Conservation (phyloP, 1,140 invertebrate species). For the Plectrocnemia conspersa region DNA sequence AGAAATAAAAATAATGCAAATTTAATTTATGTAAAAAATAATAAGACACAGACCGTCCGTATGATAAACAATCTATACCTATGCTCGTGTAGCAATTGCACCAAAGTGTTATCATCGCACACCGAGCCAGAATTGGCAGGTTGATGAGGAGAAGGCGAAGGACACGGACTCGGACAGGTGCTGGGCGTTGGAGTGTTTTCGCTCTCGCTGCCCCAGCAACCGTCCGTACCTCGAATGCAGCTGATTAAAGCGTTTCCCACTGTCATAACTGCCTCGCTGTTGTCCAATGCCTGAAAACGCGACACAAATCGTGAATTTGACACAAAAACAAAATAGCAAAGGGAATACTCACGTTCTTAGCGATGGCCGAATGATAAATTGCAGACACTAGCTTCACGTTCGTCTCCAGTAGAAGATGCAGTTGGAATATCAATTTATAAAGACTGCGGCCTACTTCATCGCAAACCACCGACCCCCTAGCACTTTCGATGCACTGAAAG, state of each 20-base stretch:
- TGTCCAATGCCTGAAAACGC: conserved; percentile 26
- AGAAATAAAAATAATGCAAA: no score
- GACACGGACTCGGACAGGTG: conserved; percentile 18
- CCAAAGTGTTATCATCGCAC: conserved; percentile 23
- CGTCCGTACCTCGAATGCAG: conserved; percentile 20
- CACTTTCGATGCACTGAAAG: conserved; percentile 61
- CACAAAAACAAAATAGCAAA: neutral
- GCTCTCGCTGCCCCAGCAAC: conserved; percentile 25
- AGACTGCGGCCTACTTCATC: conserved; percentile 66
- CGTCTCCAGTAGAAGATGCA: conserved; percentile 84
- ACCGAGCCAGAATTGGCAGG: neutral
- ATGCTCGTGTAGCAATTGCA: conserved; percentile 26
- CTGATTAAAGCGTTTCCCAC: conserved; percentile 24
- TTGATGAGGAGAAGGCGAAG: conserved; percentile 6
- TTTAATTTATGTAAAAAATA: conserved; percentile 3
- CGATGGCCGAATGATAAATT: conserved; percentile 48
- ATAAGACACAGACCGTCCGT: neutral
- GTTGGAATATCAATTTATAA: conserved; percentile 92
- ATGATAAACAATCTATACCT: conserved; percentile 10
- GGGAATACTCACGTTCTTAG: conserved; percentile 42
- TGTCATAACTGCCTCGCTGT: conserved; percentile 21
- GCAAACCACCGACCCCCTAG: conserved; percentile 29
- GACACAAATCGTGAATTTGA: neutral
- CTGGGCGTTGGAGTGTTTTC: conserved; percentile 18
- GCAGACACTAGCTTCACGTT: conserved; percentile 82